A percentile compares a stretch with the other conserved stretches of the same genome.
These are phyloP conservation scores for Pristis pectinata DNA, from an alignment of 2,797 vertebrate genomes.

Conservation along the genomic window DNA sequence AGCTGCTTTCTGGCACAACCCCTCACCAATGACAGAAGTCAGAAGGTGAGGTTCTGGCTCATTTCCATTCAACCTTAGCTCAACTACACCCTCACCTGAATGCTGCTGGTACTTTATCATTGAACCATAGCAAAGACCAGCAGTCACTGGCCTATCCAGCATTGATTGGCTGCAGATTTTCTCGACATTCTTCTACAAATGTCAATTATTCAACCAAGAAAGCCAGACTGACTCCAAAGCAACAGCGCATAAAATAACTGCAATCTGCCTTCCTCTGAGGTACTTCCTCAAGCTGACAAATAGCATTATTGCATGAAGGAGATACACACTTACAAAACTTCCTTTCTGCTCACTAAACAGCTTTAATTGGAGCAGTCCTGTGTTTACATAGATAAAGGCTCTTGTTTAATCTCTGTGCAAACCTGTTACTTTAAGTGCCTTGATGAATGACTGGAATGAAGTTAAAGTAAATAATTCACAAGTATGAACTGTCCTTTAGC, in stretches of 20 bases:
- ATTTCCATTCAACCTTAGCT: slow-evolving; percentile 28
- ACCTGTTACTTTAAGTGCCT: slow-evolving; percentile 28
- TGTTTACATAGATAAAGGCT: slow-evolving; percentile 30
- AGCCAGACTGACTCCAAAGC: not conserved
- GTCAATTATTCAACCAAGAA: slow-evolving; percentile 10
- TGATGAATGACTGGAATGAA: not conserved
- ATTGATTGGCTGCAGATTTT: not conserved
- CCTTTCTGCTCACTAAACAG: slow-evolving; percentile 31
- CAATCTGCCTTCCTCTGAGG: slow-evolving; percentile 6
- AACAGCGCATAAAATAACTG: not conserved
- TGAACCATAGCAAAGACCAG: not conserved
- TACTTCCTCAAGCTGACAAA: slow-evolving; percentile 27
- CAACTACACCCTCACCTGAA: slow-evolving; percentile 32
- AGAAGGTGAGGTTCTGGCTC: not conserved
- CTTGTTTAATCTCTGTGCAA: slow-evolving; percentile 25
- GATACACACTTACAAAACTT: slow-evolving; percentile 26
- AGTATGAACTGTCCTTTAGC: not conserved
- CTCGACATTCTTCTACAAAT: not conserved
- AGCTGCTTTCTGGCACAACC: not conserved
- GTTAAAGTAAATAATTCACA: slow-evolving; percentile 29
- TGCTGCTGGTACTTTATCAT: not conserved
- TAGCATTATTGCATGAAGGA: slow-evolving; percentile 11
- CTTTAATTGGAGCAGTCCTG: not conserved
- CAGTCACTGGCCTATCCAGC: not conserved
- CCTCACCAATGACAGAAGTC: too few species aligned